Evolutionary conservation across 2,113 vertebrate genomes (phyloP), one percentile per base, ranked within the genome.

Genomic region (Narcine bancroftii): DNA sequence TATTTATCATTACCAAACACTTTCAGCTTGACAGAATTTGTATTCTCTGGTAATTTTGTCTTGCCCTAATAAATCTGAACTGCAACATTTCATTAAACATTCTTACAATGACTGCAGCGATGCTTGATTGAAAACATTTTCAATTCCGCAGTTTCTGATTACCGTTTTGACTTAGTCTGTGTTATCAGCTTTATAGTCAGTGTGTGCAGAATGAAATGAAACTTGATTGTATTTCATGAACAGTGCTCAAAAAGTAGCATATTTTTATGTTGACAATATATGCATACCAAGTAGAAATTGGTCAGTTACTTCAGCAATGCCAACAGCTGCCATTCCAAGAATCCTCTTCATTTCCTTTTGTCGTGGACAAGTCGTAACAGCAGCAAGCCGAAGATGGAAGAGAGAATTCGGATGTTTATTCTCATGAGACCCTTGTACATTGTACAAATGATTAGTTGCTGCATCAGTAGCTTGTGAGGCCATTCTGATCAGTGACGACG

Each of bases 1-100:
- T 69, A 89, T 60, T 87, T 87, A 50, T 39, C 87, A 91, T 71
- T 65, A 91, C n/a, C 63, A 63, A 89, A 91, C 42, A 33, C 45
- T 91, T 71, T 39, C 42, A 47, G 19, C 39, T 47, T 69, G 65
- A 42, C 36, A 91, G 89, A 91, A 42, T 29, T 91, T 42, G 63
- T 47, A 91, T 9, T 91, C 42, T 69, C 39, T 11, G 3, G 89
- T 69, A 69, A 71, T 24, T 69, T 26, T 91, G 65, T 91, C 89
- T 91, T 91, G 39, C 63, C 39, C 39, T 69, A 47, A 45, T 91
- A 91, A 91, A 91, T 91, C 42, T 91, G 89, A 69, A 69, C 42
- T 29, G 45, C 65, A 91, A 69, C 63, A 71, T 66, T 91, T 91
- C 89, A 69, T 71, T 69, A 42, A 91, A 45, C 42, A 47, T 69